Evolutionary conservation across 2,797 vertebrate genomes (phyloP).

Genomic region (Macropus fuliginosus): DNA sequence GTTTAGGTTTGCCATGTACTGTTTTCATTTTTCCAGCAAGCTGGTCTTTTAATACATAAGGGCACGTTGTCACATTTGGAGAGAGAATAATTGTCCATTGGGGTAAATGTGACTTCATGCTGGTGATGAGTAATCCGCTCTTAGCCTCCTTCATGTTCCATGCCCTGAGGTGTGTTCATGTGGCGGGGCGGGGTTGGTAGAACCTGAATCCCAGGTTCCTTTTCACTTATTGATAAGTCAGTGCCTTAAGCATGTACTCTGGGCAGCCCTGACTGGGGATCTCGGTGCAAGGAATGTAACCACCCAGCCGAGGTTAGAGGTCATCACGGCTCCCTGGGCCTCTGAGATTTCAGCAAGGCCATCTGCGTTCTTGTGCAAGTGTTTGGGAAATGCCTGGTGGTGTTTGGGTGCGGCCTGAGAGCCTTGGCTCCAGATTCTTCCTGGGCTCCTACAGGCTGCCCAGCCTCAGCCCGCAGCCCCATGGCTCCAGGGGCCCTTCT

Average conservation of each 20-base stretch:
- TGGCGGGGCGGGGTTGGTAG: background rate
- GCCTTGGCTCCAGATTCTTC: background rate
- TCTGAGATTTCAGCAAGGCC: background rate
- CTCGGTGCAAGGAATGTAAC: background rate
- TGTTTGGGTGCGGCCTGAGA: background rate
- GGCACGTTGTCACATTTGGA: background rate
- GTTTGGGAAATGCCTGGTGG: background rate
- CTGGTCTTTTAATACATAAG: conserved; percentile 40
- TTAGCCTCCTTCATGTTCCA: background rate
- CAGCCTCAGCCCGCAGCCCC: background rate
- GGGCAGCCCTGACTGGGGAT: background rate
- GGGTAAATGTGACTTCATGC: background rate
- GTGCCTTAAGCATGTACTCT: background rate
- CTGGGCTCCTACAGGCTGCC: background rate
- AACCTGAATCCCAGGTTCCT: background rate
- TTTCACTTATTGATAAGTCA: background rate
- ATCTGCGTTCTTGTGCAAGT: background rate
- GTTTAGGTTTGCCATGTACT: conserved; percentile 46
- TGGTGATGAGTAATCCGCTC: background rate
- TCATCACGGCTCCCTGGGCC: too few relatives aligned
- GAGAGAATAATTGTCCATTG: background rate
- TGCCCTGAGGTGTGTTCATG: background rate
- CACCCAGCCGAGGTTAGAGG: background rate
- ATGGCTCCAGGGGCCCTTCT: background rate
- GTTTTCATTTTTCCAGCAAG: conserved; percentile 44